phyloP scores from a whole-genome alignment of 2,888 invertebrate genomes.

The Tholera decimalis region DNA sequence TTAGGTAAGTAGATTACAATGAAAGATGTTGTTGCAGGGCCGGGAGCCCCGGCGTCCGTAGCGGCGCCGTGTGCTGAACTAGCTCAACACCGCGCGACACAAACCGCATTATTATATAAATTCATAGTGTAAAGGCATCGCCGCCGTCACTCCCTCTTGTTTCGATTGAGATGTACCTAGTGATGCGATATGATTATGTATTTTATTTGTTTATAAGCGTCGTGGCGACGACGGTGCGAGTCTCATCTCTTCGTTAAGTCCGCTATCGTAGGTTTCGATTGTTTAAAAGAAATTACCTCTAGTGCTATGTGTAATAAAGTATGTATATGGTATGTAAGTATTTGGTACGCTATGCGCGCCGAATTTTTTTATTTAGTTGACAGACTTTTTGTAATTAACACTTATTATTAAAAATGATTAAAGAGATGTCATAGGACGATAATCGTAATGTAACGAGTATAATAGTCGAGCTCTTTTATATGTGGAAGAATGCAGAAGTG shows the following conservation, averaged over 20 bases:
- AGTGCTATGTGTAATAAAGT: constrained; percentile 85
- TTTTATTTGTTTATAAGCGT: constrained; percentile 56
- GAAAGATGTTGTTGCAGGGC: too few relatives aligned
- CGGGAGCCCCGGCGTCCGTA: too few relatives aligned
- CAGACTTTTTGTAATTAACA: constrained; percentile 90
- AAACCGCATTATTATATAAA: constrained; percentile 78
- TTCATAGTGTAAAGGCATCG: constrained; percentile 69
- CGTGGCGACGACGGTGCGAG: constrained; percentile 60
- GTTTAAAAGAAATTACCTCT: constrained; percentile 85
- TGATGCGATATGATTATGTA: constrained; percentile 65
- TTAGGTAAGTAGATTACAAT: too few relatives aligned
- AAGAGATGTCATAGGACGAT: constrained; percentile 83
- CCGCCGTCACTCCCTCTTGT: constrained; percentile 51
- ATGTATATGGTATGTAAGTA: constrained; percentile 88
- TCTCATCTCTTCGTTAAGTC: constrained; percentile 74
- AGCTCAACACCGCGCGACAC: constrained; percentile 56
- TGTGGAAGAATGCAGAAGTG: constrained; percentile 87
- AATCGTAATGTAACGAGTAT: constrained; percentile 83
- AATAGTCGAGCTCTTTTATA: constrained; percentile 88
- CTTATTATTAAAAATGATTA: constrained; percentile 80
- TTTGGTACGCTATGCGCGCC: constrained; percentile 88
- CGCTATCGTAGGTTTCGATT: constrained; percentile 77
- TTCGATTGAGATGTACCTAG: constrained; percentile 54
- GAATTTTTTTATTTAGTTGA: constrained; percentile 89
- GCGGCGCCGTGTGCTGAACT: too few relatives aligned